These are phyloP conservation scores for Phalera bucephala DNA, from an alignment of 2,888 invertebrate species.

Conservation along the genomic window DNA sequence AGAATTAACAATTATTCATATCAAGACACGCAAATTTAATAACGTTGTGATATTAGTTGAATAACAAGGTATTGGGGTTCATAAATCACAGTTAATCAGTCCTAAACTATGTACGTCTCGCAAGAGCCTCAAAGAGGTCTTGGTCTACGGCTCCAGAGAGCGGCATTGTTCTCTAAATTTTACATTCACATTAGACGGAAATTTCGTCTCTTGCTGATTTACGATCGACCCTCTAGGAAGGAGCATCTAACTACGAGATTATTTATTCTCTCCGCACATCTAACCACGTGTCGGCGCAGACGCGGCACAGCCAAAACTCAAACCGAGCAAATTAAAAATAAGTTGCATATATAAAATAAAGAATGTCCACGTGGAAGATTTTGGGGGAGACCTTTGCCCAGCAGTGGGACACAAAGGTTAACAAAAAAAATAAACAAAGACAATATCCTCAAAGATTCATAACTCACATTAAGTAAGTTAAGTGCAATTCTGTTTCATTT, in stretches of 20 bases:
- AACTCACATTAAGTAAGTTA: too few species aligned
- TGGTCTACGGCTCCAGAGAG: conserved; percentile 45
- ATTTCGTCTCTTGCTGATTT: conserved; percentile 69
- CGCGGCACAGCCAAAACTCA: conserved; percentile 35
- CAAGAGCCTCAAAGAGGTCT: conserved; percentile 54
- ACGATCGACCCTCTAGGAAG: conserved; percentile 59
- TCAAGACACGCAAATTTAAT: not conserved
- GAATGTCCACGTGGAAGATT: too few species aligned
- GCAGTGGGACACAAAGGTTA: too few species aligned
- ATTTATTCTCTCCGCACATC: conserved; percentile 63
- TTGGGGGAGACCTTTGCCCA: too few species aligned
- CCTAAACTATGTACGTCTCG: conserved; percentile 50
- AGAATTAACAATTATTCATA: not conserved
- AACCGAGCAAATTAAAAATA: conserved; percentile 60
- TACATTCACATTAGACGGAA: conserved; percentile 69
- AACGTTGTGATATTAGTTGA: not conserved
- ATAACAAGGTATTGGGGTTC: conserved; percentile 8
- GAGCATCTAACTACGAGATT: conserved; percentile 63
- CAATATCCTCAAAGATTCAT: too few species aligned
- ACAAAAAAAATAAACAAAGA: too few species aligned
- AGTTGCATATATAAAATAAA: conserved; percentile 72
- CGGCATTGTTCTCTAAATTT: conserved; percentile 65
- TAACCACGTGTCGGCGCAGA: conserved; percentile 39
- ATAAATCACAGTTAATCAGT: conserved; percentile 44
- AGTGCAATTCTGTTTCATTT: too few species aligned